Evolutionary conservation across 2,113 vertebrate genomes (phyloP).

Genomic region (Aphelocoma coerulescens): DNA sequence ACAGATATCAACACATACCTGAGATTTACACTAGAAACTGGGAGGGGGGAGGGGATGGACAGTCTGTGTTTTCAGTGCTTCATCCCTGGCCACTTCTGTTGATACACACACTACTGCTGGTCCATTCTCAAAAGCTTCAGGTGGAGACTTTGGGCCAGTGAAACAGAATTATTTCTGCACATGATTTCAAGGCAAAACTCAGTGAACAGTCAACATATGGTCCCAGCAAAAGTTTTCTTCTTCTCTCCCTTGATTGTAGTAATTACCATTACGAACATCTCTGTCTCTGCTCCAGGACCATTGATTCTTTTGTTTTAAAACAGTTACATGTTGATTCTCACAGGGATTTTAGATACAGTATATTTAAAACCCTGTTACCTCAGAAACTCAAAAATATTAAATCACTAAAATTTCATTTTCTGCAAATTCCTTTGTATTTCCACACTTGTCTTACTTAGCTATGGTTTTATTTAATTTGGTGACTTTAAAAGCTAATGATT

Average conservation of each 20-base stretch:
- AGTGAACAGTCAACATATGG: background rate
- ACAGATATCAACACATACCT: background rate
- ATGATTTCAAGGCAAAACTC: background rate
- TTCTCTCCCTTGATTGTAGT: background rate
- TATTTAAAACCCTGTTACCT: background rate
- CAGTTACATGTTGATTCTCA: background rate
- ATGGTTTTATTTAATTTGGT: background rate
- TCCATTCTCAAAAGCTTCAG: background rate
- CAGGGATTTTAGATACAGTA: background rate
- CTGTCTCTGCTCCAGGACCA: background rate
- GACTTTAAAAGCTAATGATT: background rate
- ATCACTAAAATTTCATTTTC: background rate
- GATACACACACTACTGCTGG: background rate
- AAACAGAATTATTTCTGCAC: background rate
- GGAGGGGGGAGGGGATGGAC: rapidly evolving
- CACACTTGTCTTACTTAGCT: background rate
- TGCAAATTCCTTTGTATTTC: background rate
- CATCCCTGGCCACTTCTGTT: background rate
- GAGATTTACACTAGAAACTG: background rate
- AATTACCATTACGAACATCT: background rate
- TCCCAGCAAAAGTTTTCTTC: background rate
- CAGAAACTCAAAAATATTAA: background rate
- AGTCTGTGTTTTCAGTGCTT: background rate
- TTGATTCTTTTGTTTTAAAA: background rate
- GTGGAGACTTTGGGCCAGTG: background rate